Conservation (phyloP, 2,113 vertebrate genomes). For the Hippolais icterina region DNA sequence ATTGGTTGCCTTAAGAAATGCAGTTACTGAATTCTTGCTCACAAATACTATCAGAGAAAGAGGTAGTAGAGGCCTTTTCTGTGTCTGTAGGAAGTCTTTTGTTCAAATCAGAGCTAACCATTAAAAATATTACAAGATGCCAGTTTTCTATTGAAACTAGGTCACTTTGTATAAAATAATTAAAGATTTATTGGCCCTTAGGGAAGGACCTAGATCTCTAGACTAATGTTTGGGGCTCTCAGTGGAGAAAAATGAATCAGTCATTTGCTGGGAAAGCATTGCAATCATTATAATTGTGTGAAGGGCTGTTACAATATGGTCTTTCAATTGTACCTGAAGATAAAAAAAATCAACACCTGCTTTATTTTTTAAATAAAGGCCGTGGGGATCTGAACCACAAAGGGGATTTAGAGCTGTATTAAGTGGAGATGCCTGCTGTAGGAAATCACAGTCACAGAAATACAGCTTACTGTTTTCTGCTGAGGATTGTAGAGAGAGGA, state of each 20-base stretch:
- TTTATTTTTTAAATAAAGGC: neutral
- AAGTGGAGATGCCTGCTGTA: neutral
- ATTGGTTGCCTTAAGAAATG: neutral
- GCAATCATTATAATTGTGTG: neutral
- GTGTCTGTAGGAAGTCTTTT: neutral
- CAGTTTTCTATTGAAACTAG: constrained; percentile 9
- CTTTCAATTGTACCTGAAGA: neutral
- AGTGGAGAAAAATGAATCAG: neutral
- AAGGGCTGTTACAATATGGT: neutral
- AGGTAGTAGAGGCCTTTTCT: neutral
- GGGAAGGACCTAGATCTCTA: constrained; percentile 4
- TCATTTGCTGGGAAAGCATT: neutral
- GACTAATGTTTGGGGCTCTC: neutral
- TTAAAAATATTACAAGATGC: neutral
- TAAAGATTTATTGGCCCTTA: constrained; percentile 47
- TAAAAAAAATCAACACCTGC: neutral
- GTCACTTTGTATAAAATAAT: constrained; percentile 52
- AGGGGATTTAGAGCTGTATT: neutral
- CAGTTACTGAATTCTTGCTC: neutral
- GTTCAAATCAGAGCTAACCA: neutral
- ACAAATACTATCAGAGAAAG: neutral
- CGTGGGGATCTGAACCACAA: neutral
- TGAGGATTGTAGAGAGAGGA: neutral
- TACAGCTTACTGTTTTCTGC: neutral
- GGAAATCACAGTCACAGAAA: neutral